Conservation (phyloP, 2,888 invertebrate genomes). For the Caenorhabditis doughertyi region DNA sequence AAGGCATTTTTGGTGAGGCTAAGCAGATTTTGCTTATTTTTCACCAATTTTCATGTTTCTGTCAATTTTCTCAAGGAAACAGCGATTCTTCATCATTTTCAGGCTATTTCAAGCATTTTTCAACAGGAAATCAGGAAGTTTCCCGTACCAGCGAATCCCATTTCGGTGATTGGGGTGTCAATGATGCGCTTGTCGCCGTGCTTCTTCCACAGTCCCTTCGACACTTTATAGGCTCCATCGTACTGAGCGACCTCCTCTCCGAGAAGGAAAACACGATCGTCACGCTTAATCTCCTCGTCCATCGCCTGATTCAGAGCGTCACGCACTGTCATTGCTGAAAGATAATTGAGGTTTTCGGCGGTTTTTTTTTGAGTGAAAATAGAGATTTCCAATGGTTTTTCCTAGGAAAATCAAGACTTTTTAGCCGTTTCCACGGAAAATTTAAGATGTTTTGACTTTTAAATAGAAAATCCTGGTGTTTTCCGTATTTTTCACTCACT, state of each 20-base stretch:
- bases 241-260: conserved; percentile 99
- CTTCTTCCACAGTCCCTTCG: conserved; percentile 96
- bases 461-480: background rate
- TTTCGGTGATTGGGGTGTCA: conserved; percentile 98
- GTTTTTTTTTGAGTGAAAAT: background rate
- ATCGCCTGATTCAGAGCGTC: conserved; percentile 97
- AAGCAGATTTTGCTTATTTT: too few species aligned
- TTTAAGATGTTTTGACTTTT: background rate
- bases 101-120: background rate
- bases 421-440: background rate
- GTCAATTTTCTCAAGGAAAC: background rate
- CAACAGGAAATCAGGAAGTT: too few species aligned
- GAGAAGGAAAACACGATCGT: conserved; percentile 91
- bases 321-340: conserved; percentile 89
- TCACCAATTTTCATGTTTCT: background rate
- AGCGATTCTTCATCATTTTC: background rate
- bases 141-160: conserved; percentile 86
- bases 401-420: background rate
- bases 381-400: background rate
- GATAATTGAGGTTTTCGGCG: background rate
- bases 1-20: too few species aligned
- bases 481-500: conserved; percentile 46
- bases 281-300: conserved; percentile 96
- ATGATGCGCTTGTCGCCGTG: conserved; percentile 97
- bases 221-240: conserved; percentile 93